Evolutionary conservation across 2,888 invertebrate species (phyloP).

Genomic region (Geophilus truncorum): DNA sequence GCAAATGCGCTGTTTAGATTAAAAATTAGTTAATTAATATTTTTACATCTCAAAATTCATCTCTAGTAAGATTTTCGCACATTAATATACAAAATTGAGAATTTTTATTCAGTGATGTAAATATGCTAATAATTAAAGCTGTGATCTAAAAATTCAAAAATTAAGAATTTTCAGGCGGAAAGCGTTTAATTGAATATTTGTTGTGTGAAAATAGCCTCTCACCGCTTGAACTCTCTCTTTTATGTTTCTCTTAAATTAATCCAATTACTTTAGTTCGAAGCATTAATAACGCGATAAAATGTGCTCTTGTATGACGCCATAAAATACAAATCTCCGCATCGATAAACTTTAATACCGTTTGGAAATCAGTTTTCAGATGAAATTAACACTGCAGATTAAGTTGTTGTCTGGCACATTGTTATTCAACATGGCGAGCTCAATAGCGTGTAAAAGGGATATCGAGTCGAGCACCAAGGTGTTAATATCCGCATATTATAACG

Average conservation of each 20-base stretch:
- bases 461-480: conserved; percentile 5
- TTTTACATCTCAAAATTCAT: no score
- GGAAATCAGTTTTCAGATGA: not conserved
- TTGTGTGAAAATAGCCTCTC: not conserved
- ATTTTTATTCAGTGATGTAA: not conserved
- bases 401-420: not conserved
- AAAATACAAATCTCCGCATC: not conserved
- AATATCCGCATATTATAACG: not conserved
- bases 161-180: no score
- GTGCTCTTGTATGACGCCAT: not conserved
- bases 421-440: not conserved
- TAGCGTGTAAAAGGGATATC: conserved; percentile 1
- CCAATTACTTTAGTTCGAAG: not conserved
- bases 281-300: not conserved
- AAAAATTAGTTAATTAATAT: not conserved
- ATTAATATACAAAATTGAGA: no score
- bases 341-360: not conserved
- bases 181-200: not conserved
- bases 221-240: no score
- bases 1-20: not conserved
- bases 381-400: not conserved
- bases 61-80: no score
- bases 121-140: no score
- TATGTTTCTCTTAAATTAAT: no score
- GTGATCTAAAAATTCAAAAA: no score